phyloP scores from a whole-genome alignment of 2,888 invertebrate genomes.

The Linnaemya vulpina region DNA sequence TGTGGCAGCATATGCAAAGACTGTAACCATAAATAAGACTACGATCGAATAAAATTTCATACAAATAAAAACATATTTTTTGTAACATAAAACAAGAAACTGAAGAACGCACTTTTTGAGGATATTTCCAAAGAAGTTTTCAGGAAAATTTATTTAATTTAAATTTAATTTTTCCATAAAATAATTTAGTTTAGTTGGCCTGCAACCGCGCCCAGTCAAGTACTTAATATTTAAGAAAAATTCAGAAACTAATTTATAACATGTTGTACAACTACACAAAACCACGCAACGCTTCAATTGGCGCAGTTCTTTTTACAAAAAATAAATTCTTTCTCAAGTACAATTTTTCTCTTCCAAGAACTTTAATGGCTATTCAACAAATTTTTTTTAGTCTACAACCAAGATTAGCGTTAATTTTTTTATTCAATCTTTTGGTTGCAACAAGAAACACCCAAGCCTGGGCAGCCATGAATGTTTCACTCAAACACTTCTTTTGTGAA shows the following conservation, averaged over 20 bases:
- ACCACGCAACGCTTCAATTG: not conserved
- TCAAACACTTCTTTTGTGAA: slow-evolving; percentile 30
- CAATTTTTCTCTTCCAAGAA: not conserved
- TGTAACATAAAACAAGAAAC: too few relatives aligned
- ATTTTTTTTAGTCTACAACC: not conserved
- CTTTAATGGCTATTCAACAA: not conserved
- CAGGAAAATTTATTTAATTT: too few relatives aligned
- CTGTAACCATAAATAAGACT: too few relatives aligned
- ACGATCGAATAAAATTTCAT: too few relatives aligned
- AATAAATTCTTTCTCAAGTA: not conserved
- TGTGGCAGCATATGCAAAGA: too few relatives aligned
- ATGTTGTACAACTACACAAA: not conserved
- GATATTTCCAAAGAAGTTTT: too few relatives aligned
- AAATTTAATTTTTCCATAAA: too few relatives aligned
- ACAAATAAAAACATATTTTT: too few relatives aligned
- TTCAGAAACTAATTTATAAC: not conserved
- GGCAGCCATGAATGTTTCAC: slow-evolving; percentile 1
- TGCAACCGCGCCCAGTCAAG: too few relatives aligned
- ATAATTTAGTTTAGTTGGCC: too few relatives aligned
- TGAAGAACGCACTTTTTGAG: too few relatives aligned
- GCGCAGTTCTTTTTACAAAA: not conserved
- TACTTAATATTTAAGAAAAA: not conserved
- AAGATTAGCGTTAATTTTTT: not conserved
- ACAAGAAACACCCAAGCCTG: not conserved
- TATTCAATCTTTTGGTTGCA: not conserved